phyloP scores from a whole-genome alignment of 2,797 vertebrate species.

The Danio aesculapii region DNA sequence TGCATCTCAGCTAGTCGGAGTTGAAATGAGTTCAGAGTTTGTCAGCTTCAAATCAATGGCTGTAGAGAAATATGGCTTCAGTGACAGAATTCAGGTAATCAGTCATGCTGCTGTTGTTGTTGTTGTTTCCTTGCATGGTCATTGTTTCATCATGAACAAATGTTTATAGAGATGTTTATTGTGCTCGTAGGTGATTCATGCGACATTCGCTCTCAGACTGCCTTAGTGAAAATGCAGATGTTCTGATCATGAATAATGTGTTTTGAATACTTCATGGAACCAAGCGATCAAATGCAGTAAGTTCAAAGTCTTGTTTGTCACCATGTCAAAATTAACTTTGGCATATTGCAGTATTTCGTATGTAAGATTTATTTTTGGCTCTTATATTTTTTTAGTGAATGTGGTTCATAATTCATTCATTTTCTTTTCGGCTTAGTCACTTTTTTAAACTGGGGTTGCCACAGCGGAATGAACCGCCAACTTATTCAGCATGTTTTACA shows the following conservation, averaged over 20 bases:
- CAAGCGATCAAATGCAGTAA: slow-evolving; percentile 86
- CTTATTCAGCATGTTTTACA: too few relatives aligned
- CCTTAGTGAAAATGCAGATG: slow-evolving; percentile 86
- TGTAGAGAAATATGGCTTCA: slow-evolving; percentile 85
- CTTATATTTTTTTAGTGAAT: too few relatives aligned
- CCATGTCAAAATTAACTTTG: too few relatives aligned
- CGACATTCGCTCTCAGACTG: slow-evolving; percentile 85
- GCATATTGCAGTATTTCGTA: too few relatives aligned
- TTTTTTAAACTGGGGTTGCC: too few relatives aligned
- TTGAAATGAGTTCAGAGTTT: slow-evolving; percentile 92
- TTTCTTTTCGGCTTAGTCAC: too few relatives aligned
- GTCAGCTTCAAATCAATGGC: slow-evolving; percentile 87
- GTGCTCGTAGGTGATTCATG: slow-evolving; percentile 83
- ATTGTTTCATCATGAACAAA: background rate
- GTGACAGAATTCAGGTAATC: slow-evolving; percentile 84
- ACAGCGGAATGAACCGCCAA: too few relatives aligned
- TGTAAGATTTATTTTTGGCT: too few relatives aligned
- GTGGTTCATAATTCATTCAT: too few relatives aligned
- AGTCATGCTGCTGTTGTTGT: background rate
- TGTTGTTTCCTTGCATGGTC: background rate
- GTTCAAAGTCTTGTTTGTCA: slow-evolving; percentile 18
- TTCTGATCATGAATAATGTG: slow-evolving; percentile 95
- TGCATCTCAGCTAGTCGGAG: slow-evolving; percentile 83
- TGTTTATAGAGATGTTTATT: slow-evolving; percentile 10
- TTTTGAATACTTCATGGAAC: slow-evolving; percentile 95